Evolutionary conservation across 2,888 invertebrate genomes (phyloP).

Genomic region (Rutpela maculata): DNA sequence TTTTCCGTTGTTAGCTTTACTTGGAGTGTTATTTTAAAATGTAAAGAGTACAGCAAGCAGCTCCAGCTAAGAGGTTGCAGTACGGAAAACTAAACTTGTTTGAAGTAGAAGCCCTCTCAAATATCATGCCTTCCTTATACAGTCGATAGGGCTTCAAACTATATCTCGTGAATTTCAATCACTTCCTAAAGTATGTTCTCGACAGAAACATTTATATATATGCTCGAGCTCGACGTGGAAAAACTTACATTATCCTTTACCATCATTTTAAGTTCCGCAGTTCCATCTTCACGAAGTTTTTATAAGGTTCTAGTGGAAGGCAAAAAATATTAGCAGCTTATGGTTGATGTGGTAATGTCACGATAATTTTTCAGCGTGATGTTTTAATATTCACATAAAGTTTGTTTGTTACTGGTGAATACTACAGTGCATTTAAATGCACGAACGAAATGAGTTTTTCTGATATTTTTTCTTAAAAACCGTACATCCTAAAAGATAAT

Average conservation of each 20-base stretch:
- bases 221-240: constrained; percentile 31
- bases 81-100: constrained; percentile 39
- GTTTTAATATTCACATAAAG: neutral
- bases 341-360: neutral
- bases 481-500: too few species aligned
- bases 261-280: constrained; percentile 1
- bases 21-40: constrained; percentile 19
- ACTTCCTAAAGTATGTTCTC: constrained; percentile 40
- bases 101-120: constrained; percentile 41
- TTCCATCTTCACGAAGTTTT: constrained; percentile 5
- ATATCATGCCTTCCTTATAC: constrained; percentile 36
- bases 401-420: too few species aligned
- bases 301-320: neutral
- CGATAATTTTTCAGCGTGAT: neutral
- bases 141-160: constrained; percentile 46
- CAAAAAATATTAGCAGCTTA: neutral
- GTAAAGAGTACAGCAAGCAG: constrained; percentile 32
- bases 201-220: constrained; percentile 41
- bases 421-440: too few species aligned
- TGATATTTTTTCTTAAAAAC: too few species aligned
- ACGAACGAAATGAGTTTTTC: too few species aligned
- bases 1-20: neutral
- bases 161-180: constrained; percentile 47
- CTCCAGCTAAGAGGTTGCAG: constrained; percentile 14
- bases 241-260: neutral